Base-by-base conservation (phyloP, 2,797 vertebrate species). In the Chelmon rostratus region DNA sequence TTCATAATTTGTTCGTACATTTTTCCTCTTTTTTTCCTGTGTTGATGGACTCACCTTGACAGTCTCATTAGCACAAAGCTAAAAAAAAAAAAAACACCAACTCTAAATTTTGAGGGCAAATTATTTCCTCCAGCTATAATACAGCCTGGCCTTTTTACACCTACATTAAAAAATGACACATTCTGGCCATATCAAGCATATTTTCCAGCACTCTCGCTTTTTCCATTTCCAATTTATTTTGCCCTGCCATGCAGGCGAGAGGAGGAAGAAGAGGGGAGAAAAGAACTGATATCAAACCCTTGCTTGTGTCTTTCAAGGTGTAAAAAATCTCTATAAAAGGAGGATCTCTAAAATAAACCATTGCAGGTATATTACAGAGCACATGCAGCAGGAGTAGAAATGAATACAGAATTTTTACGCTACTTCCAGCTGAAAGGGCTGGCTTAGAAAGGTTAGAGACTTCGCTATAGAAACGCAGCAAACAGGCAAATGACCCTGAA, bases 81-180 rank as follows among this genome's bases (percentile, higher is more conserved):
- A 6, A 44, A 49, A 58, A 28, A 49, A 19, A 57, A 54, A 49
- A 59, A 69, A 85, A 83, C 59, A 74, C 65, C 53, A 50, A 82
- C 65, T 79, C 56, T 72, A 68, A 82, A 86, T 86, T 83, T 75
- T 68, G 66, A 69, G 67, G 44, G 71, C 57, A 83, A 90, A 91
- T 87, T 1, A 84, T 89, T 92, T 90, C 83, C 79, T 84, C 33
- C 86, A 76, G 84, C 78, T 87, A 81, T 81, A 82, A 85, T 58
- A 73, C 56, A 52, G 21, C 40, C 78, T 19, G 58, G 42, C 74
- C 74, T 88, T 86, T 50, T 91, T 73, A 79, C 63, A 81, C 70
- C 67, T 78, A 59, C 76, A 68, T 67, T 57, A 76, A 87, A 71
- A 75, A 76, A 85, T 79, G 78, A 89, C 83, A 87, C 83, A 86